phyloP scores from a whole-genome alignment of 2,797 vertebrate species.

The Peromyscus attwateri region DNA sequence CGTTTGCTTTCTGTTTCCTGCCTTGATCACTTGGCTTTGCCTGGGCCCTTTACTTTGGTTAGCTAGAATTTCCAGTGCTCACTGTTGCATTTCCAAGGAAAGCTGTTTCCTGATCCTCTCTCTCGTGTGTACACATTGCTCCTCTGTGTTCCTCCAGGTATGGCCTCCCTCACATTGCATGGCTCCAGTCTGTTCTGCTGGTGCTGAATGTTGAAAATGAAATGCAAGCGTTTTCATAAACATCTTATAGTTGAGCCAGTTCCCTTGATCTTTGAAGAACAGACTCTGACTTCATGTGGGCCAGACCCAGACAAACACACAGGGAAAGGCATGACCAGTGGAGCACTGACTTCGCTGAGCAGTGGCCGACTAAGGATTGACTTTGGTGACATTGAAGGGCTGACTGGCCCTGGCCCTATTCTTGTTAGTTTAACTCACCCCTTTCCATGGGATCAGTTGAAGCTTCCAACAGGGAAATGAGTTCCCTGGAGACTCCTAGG shows the following conservation, averaged over 20 bases:
- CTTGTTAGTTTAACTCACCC: slow-evolving; percentile 60
- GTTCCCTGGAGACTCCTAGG: neutral
- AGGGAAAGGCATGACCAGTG: neutral
- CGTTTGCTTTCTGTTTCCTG: neutral
- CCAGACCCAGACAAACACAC: neutral
- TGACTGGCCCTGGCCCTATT: neutral
- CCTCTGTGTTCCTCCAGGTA: neutral
- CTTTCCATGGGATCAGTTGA: slow-evolving; percentile 56
- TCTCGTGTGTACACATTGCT: neutral
- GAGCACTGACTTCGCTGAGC: neutral
- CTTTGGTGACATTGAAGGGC: slow-evolving; percentile 45
- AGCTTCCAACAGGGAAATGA: slow-evolving; percentile 4
- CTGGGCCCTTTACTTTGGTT: neutral
- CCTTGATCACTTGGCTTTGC: neutral
- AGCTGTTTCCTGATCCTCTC: no score
- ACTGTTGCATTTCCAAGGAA: neutral
- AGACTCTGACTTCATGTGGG: neutral
- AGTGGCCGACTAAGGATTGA: slow-evolving; percentile 5
- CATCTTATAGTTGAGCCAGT: neutral
- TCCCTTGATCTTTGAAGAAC: slow-evolving; percentile 10
- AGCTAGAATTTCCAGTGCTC: neutral
- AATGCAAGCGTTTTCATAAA: neutral
- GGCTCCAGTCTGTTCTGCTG: neutral
- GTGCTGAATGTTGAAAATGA: neutral
- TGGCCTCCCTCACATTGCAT: neutral